Evolutionary conservation across 2,888 invertebrate species (phyloP), one percentile per base, ranked within the genome.

Genomic region (Drosophila tripunctata): DNA sequence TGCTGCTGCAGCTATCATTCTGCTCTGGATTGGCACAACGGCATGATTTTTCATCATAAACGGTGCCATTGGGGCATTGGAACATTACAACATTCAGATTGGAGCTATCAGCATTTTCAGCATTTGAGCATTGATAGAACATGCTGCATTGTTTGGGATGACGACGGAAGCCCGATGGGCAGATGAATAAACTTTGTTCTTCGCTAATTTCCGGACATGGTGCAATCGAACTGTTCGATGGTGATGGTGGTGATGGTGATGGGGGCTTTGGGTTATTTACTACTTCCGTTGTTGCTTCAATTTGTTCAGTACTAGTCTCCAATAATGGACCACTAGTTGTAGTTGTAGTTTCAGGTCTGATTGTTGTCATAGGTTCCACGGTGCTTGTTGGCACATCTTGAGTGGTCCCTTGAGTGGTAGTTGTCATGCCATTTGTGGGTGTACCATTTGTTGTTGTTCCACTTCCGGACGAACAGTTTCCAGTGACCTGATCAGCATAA

Each of bases 71-170:
- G 8, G 96, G 96, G 90, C 96, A 97, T 72, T 94, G 94, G 76
- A 96, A 93, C 6, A 94, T 93, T 1, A 95, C 93, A 66, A 96
- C 93, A 88, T 95, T 96, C n/a, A 95, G 91, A 72, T 96, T 95
- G 87, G 94, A 94, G 41, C 92, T 94, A 22, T 94, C 93, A n/a
- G n/a, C n/a, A 58, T 93, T 93, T 75, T 93, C 93, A 14, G 94
- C n/a, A n/a, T n/a, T n/a, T n/a, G n/a, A 95, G 82, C 96, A 97
- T 90, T 96, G 96, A 89, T 97, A 97, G 92, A 96, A 96, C 78
- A 96, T 91, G 85, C 96, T 95, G 82, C 96, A 96, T 87, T 95
- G 94, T 89, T 95, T 95, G 0, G 96, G 96, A 92, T 97, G 96
- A 70, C 96, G 93, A 86, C 93, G 93, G 91, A 97, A 96, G 31